A percentile compares a stretch with the other conserved stretches of the same genome.
Evolutionary conservation across 1,140 invertebrate species (phyloP).

Genomic region (Aricia agestis): DNA sequence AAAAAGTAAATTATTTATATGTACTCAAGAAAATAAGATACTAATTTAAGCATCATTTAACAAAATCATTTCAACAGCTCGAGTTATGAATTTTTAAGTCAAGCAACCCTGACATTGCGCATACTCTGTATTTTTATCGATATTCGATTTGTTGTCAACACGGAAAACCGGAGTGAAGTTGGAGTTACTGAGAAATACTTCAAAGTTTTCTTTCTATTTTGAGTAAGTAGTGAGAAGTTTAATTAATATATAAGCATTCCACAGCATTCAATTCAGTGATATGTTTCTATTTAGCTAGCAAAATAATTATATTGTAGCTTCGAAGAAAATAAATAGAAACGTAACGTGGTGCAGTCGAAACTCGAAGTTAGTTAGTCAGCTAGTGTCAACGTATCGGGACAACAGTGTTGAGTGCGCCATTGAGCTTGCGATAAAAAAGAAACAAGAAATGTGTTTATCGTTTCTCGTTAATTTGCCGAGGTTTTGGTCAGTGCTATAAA

Average conservation of each 20-base stretch:
- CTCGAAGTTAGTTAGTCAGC: conserved; percentile 44
- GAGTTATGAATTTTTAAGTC: too few species aligned
- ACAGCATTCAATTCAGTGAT: background rate
- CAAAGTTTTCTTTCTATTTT: conserved; percentile 62
- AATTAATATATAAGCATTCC: conserved; percentile 37
- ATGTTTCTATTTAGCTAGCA: background rate
- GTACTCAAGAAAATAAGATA: too few species aligned
- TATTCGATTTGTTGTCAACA: background rate
- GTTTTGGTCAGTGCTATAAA: conserved; percentile 38
- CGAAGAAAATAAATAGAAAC: conserved; percentile 26
- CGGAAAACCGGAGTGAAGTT: conserved; percentile 48
- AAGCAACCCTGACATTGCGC: too few species aligned
- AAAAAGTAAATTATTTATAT: too few species aligned
- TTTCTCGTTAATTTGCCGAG: conserved; percentile 41
- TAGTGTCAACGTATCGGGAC: conserved; percentile 55
- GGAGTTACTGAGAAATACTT: conserved; percentile 54
- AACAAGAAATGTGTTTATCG: conserved; percentile 54
- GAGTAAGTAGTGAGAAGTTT: conserved; percentile 59
- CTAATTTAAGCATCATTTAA: too few species aligned
- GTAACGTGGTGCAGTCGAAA: conserved; percentile 39
- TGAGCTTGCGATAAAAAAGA: conserved; percentile 54
- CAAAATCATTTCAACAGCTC: too few species aligned
- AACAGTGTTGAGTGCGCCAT: conserved; percentile 52
- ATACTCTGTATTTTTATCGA: too few species aligned
- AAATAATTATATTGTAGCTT: conserved; percentile 14